Base-by-base conservation (phyloP, 2,113 vertebrate genomes). In the Phrynosoma blainvillii region DNA sequence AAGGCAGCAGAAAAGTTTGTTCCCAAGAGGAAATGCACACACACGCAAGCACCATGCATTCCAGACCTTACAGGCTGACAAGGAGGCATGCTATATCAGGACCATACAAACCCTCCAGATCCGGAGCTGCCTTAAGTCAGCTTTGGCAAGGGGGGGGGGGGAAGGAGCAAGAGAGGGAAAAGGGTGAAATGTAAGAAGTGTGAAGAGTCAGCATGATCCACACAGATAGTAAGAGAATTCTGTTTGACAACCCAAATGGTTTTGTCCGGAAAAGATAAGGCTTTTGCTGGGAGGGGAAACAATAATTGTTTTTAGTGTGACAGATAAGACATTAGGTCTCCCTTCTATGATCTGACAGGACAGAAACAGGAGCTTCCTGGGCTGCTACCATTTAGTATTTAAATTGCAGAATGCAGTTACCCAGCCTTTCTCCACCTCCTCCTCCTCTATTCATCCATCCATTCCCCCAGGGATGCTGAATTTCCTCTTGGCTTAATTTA, bases 301-400 rank as follows among this genome's bases (percentile, higher is more conserved):
- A 94, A 90, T 96, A 95, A 96, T 96, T 96, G 95, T 90, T 96
- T 95, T 92, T 91, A 95, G 91, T n/a, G 2, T 92, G 93, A 94
- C 93, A 96, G 96, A 96, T 94, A 92, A 93, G 95, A 96, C 90
- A 91, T 92, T 83, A 95, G 85, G 87, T 85, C 88, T 94, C 89
- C 83, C 1, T 0, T 84, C 85, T 95, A 90, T 94, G 91, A 87
- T 84, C 88, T 92, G 82, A 89, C 78, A n/a, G 65, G 76, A 83
- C 94, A 84, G 93, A 94, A 95, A 94, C 93, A 92, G 92, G 94
- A 90, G 94, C 87, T 95, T 95, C 89, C 91, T 90, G 75, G 85
- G 84, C 87, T 81, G 74, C 75, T 62, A 90, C 85, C 14, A 30
- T 32, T 93, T 91, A 94, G 83, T 90, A 92, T 91, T 94, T 91